phyloP scores from a whole-genome alignment of 2,888 invertebrate genomes.

The Zonitis immaculata region DNA sequence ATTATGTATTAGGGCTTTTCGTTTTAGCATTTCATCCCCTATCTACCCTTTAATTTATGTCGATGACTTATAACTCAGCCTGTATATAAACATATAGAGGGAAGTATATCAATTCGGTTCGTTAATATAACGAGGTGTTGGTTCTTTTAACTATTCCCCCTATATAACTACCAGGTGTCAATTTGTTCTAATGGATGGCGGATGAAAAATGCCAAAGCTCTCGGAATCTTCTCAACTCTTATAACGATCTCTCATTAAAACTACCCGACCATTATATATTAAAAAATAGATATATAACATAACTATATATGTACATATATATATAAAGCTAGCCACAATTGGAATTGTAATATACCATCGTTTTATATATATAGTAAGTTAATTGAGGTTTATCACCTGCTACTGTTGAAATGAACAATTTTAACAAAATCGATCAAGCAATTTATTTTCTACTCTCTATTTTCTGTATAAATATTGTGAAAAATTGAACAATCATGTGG shows the following conservation, averaged over 20 bases:
- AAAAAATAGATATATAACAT: slow-evolving; percentile 21
- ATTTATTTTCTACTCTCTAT: neutral
- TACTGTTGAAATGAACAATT: neutral
- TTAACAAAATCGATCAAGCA: neutral
- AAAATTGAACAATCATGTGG: neutral
- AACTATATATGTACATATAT: no score
- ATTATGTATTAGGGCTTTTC: no score
- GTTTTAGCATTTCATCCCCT: no score
- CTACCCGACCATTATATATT: slow-evolving; percentile 36
- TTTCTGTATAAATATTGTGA: neutral
- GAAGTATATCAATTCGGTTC: slow-evolving; percentile 42
- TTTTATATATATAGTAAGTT: slow-evolving; percentile 23
- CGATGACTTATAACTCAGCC: no score
- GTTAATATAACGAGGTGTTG: slow-evolving; percentile 46
- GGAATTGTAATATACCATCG: slow-evolving; percentile 30
- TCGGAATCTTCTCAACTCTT: slow-evolving; percentile 28
- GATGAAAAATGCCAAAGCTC: slow-evolving; percentile 25
- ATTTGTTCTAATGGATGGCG: slow-evolving; percentile 52
- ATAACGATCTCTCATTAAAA: slow-evolving; percentile 43
- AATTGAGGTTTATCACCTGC: slow-evolving; percentile 28
- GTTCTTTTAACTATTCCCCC: slow-evolving; percentile 31
- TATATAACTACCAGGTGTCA: slow-evolving; percentile 49
- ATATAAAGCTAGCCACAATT: slow-evolving; percentile 28
- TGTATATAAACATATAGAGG: no score
- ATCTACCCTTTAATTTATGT: no score